These are phyloP conservation scores for Tylochromis polylepis DNA, from an alignment of 2,113 vertebrate species.

Conservation along the genomic window DNA sequence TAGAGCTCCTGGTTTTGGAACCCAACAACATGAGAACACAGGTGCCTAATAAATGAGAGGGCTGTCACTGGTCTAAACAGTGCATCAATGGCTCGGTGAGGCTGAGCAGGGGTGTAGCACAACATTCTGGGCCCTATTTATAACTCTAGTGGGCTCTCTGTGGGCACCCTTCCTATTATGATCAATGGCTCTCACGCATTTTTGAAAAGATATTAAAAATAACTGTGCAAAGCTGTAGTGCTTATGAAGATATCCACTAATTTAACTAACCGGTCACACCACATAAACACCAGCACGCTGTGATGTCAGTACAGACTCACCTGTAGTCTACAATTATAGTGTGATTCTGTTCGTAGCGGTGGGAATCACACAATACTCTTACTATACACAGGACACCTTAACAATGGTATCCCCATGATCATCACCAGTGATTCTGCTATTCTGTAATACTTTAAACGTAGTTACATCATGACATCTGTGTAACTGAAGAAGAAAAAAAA, in stretches of 20 bases:
- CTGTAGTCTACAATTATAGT: neutral
- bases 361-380: neutral
- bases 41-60: neutral
- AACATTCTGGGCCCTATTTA: neutral
- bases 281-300: neutral
- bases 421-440: neutral
- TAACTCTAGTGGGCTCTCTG: neutral
- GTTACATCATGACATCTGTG: neutral
- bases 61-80: neutral
- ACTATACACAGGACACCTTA: neutral
- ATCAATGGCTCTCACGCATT: neutral
- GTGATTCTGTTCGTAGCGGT: accelerated
- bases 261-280: neutral
- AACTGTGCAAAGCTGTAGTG: neutral
- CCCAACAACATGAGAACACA: neutral
- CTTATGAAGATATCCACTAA: neutral
- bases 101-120: neutral
- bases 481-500: neutral
- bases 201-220: neutral
- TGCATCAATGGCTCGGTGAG: neutral
- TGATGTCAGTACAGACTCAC: neutral
- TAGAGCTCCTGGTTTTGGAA: neutral
- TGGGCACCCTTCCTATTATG: neutral
- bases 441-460: neutral
- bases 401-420: no score